Percentiles rank a stretch among this genome's conserved stretches.
Evolutionary conservation across 2,797 vertebrate genomes (phyloP).

Genomic region (Myotis myotis): DNA sequence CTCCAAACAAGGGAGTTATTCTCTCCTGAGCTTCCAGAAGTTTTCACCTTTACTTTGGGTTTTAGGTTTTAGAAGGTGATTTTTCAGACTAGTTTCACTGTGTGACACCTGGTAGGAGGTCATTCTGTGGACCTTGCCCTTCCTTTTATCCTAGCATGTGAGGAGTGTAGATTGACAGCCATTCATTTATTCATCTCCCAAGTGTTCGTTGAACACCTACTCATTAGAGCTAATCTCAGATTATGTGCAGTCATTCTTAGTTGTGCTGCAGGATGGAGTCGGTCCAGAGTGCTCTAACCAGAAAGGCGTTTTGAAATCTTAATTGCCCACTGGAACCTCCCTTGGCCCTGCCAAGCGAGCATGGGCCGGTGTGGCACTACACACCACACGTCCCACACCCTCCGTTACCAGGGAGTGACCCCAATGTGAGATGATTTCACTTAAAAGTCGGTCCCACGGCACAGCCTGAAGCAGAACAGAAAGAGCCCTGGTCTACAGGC

Average conservation of each 20-base stretch:
- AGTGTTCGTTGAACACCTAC: slow-evolving; percentile 62
- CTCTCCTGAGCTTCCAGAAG: background rate
- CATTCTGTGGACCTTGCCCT: background rate
- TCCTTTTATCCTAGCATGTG: background rate
- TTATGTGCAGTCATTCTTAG: slow-evolving; percentile 15
- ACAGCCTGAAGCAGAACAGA: background rate
- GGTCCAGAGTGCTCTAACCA: slow-evolving; percentile 58
- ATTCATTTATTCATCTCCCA: slow-evolving; percentile 47
- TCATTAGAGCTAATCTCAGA: slow-evolving; percentile 69
- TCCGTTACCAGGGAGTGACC: background rate
- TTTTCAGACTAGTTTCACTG: background rate
- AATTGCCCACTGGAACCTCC: slow-evolving; percentile 64
- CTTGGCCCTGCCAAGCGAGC: background rate
- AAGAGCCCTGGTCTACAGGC: background rate
- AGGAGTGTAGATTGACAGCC: slow-evolving; percentile 20
- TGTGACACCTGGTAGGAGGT: background rate
- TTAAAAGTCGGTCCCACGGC: background rate
- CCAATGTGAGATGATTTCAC: background rate
- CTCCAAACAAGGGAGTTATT: background rate
- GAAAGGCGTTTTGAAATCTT: slow-evolving; percentile 67
- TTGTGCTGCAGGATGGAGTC: slow-evolving; percentile 52
- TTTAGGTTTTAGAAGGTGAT: background rate
- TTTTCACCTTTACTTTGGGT: background rate
- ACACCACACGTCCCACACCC: background rate
- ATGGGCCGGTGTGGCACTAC: background rate